A percentile compares a stretch with the other conserved stretches of the same genome.
phyloP scores from a whole-genome alignment of 2,888 invertebrate genomes.

The Coelopa pilipes region DNA sequence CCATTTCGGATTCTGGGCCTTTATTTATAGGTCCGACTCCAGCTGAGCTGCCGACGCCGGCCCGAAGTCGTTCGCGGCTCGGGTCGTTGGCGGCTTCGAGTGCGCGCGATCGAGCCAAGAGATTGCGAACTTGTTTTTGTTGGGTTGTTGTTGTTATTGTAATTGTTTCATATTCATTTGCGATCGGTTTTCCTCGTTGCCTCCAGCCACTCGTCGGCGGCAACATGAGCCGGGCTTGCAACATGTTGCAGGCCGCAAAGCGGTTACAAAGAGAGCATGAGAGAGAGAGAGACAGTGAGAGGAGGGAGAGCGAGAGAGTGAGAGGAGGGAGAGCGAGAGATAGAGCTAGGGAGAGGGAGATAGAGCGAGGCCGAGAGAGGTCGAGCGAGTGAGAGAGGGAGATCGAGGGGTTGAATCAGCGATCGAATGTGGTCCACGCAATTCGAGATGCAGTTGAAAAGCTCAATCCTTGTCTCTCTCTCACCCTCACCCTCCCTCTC shows the following conservation, averaged over 20 bases:
- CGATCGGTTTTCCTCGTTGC: no score
- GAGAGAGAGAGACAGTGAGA: no score
- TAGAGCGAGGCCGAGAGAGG: not conserved
- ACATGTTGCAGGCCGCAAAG: constrained; percentile 10
- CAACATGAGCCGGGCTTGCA: not conserved
- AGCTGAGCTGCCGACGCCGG: not conserved
- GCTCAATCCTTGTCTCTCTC: not conserved
- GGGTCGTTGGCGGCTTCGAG: no score
- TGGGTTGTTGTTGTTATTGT: not conserved
- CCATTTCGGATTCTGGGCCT: constrained; percentile 53
- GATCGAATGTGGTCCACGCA: not conserved
- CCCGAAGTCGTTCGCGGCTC: constrained; percentile 2
- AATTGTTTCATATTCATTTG: no score
- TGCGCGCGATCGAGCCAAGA: constrained; percentile 6
- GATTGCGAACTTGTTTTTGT: constrained; percentile 26
- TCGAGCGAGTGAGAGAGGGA: no score
- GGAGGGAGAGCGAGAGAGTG: no score
- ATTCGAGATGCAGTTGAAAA: not conserved
- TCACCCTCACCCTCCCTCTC: not conserved
- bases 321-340: constrained; percentile 8
- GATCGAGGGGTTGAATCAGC: not conserved
- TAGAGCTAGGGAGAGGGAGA: no score
- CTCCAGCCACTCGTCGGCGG: not conserved
- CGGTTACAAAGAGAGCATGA: not conserved
- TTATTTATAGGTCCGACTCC: constrained; percentile 52